phyloP scores from a whole-genome alignment of 2,113 vertebrate species.

The Ascaphus truei region DNA sequence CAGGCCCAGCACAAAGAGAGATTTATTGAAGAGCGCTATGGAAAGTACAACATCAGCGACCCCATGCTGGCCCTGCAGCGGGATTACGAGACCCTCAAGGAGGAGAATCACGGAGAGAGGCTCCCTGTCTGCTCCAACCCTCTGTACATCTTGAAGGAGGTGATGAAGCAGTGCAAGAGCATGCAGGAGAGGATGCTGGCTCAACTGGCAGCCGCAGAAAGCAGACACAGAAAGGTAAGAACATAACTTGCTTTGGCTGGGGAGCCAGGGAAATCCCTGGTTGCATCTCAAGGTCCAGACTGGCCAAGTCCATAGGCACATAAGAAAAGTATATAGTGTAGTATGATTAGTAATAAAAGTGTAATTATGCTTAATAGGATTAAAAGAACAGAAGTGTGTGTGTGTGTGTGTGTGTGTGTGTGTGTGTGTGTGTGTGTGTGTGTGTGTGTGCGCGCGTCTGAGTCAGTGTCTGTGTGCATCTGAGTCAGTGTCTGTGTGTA shows the following conservation, averaged over 20 bases:
- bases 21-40: slow-evolving; percentile 89
- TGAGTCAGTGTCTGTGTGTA: too few relatives aligned
- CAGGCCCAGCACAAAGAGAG: slow-evolving; percentile 87
- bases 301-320: too few relatives aligned
- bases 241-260: neutral
- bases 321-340: too few relatives aligned
- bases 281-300: too few relatives aligned
- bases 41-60: slow-evolving; percentile 90
- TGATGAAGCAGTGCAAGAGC: slow-evolving; percentile 91
- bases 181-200: slow-evolving; percentile 96
- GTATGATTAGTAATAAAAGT: too few relatives aligned
- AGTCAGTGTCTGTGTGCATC: too few relatives aligned
- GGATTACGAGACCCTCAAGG: slow-evolving; percentile 80
- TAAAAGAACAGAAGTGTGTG: too few relatives aligned
- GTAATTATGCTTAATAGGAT: too few relatives aligned
- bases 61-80: slow-evolving; percentile 90
- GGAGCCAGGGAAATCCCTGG: too few relatives aligned
- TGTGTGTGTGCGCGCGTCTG: too few relatives aligned
- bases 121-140: slow-evolving; percentile 78
- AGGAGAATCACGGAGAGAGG: slow-evolving; percentile 64
- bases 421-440: too few relatives aligned
- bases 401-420: too few relatives aligned
- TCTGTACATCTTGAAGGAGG: slow-evolving; percentile 81
- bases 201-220: slow-evolving; percentile 89
- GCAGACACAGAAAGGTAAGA: slow-evolving; percentile 86